Evolutionary conservation across 2,797 vertebrate species (phyloP).

Genomic region (Thaleichthys pacificus): DNA sequence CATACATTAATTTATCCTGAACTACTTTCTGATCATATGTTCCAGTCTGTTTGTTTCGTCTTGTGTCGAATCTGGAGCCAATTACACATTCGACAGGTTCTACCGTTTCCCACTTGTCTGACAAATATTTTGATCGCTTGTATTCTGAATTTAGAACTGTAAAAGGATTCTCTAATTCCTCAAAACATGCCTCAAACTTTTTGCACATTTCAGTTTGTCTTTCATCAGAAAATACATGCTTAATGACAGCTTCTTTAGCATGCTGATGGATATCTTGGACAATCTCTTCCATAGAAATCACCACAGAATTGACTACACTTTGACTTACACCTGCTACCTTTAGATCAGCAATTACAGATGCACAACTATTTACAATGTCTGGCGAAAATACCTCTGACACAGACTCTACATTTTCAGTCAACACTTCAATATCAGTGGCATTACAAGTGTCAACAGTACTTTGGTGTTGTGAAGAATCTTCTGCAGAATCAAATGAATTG

Average conservation of each 20-base stretch:
- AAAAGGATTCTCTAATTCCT: conserved; percentile 31
- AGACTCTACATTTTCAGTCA: conserved; percentile 21
- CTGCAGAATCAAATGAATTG: not conserved
- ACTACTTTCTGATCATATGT: conserved; percentile 38
- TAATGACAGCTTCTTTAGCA: conserved; percentile 33
- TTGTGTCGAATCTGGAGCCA: conserved; percentile 47
- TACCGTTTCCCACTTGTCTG: conserved; percentile 34
- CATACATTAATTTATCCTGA: conserved; percentile 33
- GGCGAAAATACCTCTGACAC: conserved; percentile 8
- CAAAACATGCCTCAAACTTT: conserved; percentile 42
- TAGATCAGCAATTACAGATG: conserved; percentile 34
- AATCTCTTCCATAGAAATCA: conserved; percentile 46
- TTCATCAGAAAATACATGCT: conserved; percentile 24
- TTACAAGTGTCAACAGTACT: conserved; percentile 8
- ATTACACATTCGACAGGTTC: conserved; percentile 40
- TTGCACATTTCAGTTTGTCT: conserved; percentile 34
- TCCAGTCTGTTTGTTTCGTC: conserved; percentile 11
- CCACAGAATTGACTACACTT: conserved; percentile 38
- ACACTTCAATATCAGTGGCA: conserved; percentile 11
- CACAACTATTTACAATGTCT: conserved; percentile 45
- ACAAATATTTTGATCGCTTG: not conserved
- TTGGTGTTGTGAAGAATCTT: conserved; percentile 3
- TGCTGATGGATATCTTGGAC: conserved; percentile 33
- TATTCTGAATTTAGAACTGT: too few relatives aligned
- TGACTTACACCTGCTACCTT: conserved; percentile 40